These are phyloP conservation scores for Hepsetus odoe DNA, from an alignment of 2,113 vertebrate genomes.

Conservation along the genomic window DNA sequence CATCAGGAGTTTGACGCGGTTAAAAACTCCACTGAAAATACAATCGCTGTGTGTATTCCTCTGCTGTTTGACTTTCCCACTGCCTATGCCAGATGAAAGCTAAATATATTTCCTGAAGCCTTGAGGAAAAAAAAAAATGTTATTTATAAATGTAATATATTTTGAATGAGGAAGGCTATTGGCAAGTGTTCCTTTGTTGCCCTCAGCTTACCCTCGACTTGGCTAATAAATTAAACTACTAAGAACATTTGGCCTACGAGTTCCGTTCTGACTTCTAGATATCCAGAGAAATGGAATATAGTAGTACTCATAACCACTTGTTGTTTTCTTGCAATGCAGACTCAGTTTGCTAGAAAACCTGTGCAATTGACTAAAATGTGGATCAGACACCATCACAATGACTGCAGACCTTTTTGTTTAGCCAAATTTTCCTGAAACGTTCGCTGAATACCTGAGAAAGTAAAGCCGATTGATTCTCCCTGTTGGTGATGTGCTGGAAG, in stretches of 20 bases:
- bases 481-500: not conserved
- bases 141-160: slow-evolving; percentile 12
- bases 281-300: not conserved
- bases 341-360: not conserved
- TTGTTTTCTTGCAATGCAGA: not conserved
- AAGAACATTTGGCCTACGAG: not conserved
- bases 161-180: not conserved
- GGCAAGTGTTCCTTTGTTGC: slow-evolving; percentile 20
- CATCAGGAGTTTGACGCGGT: not conserved
- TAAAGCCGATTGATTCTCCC: not conserved
- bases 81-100: slow-evolving; percentile 9
- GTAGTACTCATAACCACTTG: not conserved
- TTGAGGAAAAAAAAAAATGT: not conserved
- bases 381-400: too few relatives aligned
- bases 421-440: slow-evolving; percentile 6
- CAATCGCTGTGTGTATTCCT: not conserved
- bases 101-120: not conserved
- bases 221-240: not conserved
- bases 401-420: not conserved
- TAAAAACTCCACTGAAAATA: not conserved
- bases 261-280: not conserved
- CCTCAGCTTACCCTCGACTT: slow-evolving; percentile 1
- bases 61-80: not conserved
- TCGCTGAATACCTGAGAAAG: not conserved
- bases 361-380: too few relatives aligned